A percentile compares a stretch with the other conserved stretches of the same genome.
phyloP scores from a whole-genome alignment of 2,888 invertebrate species.

The Pardosa pseudoannulata region DNA sequence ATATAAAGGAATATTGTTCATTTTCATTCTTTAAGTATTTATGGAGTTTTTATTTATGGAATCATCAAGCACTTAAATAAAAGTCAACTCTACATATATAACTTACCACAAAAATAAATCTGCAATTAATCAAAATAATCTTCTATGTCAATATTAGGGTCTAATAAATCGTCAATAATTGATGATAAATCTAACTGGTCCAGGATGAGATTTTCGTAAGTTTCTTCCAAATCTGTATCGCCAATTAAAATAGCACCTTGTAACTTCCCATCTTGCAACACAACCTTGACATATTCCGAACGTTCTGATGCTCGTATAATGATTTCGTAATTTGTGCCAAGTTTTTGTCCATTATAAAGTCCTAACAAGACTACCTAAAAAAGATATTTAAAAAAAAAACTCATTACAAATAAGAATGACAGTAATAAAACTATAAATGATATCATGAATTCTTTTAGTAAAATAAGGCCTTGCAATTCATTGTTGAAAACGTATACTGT shows the following conservation, averaged over 20 bases:
- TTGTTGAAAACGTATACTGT: too few species aligned
- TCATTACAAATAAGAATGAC: too few species aligned
- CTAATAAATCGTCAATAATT: conserved; percentile 93
- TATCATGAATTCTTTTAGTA: not conserved
- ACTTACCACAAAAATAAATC: too few species aligned
- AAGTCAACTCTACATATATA: not conserved
- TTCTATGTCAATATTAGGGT: conserved; percentile 97
- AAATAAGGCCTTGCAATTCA: too few species aligned
- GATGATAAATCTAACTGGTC: conserved; percentile 92
- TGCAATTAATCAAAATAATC: conserved; percentile 99
- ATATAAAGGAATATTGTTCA: too few species aligned
- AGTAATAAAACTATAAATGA: not conserved
- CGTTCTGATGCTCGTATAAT: conserved; percentile 89
- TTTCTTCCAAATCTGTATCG: conserved; percentile 97
- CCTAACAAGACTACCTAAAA: conserved; percentile 87
- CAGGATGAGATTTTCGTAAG: conserved; percentile 97
- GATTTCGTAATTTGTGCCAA: conserved; percentile 88
- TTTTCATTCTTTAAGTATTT: too few species aligned
- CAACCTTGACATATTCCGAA: conserved; percentile 85
- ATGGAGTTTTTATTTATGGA: too few species aligned
- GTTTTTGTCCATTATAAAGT: conserved; percentile 92
- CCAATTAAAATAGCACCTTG: conserved; percentile 97
- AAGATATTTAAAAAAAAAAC: not conserved
- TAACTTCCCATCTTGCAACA: conserved; percentile 88
- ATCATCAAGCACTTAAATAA: too few species aligned